Base-by-base conservation (phyloP, 2,113 vertebrate genomes). In the Collichthys lucidus region DNA sequence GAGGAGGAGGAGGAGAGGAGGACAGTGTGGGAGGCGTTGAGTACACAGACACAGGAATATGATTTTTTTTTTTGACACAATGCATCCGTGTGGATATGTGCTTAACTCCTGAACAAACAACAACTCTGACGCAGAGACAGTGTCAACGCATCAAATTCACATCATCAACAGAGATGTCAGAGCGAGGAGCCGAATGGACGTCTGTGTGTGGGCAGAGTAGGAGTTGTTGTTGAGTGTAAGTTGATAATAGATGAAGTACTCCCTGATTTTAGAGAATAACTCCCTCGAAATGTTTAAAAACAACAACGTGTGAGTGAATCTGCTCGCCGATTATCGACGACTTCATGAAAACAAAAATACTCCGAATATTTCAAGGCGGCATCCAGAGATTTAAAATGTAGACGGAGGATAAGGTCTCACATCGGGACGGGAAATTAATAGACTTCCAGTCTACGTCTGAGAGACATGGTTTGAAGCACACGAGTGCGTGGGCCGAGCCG, bases 111-210 rank as follows among this genome's bases (percentile, higher is more conserved):
- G 35, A 71, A 61, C 72, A 12, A 50, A 0, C 29, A 80, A 78
- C 61, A 57, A 65, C 77, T 88, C 59, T 85, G 89, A 88, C 67
- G 71, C 74, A 83, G 35, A 67, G 62, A 55, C 70, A 11, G 55
- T 50, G 67, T 84, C 81, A 64, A 70, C 65, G 78, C 87, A 86
- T 68, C 47, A 81, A 73, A 85, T 82, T 86, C 85, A 50, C 42
- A 80, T 82, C 70, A 73, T 74, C 77, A 80, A 75, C 90, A 89
- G 86, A 87, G 84, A 84, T 88, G 90, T 90, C 90, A 79, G 83
- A 63, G 73, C 65, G 84, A 83, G 83, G 87, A 79, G 87, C 82
- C 88, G 89, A 87, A 87, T 68, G 84, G 80, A 87, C 78, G 83
- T 89, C 78, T 88, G 85, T 77, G 87, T 83, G 83, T 88, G 80